These are phyloP conservation scores for Pseudolaguvia tuberculata DNA, from an alignment of 2,113 vertebrate genomes.

Conservation along the genomic window DNA sequence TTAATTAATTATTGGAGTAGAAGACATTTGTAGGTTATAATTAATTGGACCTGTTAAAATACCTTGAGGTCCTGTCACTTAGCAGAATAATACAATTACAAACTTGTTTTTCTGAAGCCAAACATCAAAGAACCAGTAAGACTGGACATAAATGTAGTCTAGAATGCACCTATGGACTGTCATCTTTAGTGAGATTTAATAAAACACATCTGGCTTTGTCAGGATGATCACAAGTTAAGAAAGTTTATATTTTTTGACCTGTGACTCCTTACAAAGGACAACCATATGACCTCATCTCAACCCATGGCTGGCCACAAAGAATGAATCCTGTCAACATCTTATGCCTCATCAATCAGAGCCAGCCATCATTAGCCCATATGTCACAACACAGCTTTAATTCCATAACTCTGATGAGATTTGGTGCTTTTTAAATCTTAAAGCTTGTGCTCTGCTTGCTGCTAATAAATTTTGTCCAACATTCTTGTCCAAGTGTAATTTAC, in stretches of 20 bases:
- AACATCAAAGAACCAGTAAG: constrained; percentile 2
- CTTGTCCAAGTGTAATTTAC: constrained; percentile 58
- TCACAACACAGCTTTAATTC: constrained; percentile 34
- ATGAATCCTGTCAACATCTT: constrained; percentile 58
- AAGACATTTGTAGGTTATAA: constrained; percentile 41
- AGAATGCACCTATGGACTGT: constrained; percentile 3
- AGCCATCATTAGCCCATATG: constrained; percentile 35
- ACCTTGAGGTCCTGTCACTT: constrained; percentile 44
- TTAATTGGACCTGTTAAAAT: constrained; percentile 45
- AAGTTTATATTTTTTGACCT: constrained; percentile 69
- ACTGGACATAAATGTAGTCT: neutral
- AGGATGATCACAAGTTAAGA: constrained; percentile 47
- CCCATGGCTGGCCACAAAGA: constrained; percentile 60
- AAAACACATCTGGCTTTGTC: constrained; percentile 43
- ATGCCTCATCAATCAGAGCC: constrained; percentile 66
- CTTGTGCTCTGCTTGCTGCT: constrained; percentile 52
- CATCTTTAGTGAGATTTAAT: constrained; percentile 27
- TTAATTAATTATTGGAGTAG: constrained; percentile 42
- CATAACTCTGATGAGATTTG: constrained; percentile 14
- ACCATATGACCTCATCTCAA: constrained; percentile 59
- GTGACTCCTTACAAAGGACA: constrained; percentile 67
- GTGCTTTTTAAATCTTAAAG: constrained; percentile 23
- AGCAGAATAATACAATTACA: constrained; percentile 40
- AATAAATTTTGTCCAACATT: constrained; percentile 12
- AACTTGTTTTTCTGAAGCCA: constrained; percentile 10